Evolutionary conservation across 2,113 vertebrate genomes (phyloP).

Genomic region (Lonchura striata): DNA sequence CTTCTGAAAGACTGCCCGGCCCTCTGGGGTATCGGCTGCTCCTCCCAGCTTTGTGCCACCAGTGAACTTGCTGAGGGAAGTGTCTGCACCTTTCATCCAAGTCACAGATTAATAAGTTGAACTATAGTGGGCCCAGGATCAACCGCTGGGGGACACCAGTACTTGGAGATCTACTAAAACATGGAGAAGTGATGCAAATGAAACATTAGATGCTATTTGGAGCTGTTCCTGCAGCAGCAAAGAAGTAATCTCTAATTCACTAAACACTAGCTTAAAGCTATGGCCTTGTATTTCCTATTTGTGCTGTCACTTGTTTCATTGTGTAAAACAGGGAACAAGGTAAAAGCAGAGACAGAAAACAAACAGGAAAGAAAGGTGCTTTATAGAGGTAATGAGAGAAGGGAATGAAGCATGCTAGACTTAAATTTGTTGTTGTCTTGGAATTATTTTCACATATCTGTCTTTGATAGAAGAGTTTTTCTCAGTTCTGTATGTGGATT

Average conservation of each 20-base stretch:
- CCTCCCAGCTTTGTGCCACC: neutral
- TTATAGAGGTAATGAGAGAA: neutral
- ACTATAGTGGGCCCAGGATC: neutral
- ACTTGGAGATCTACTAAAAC: neutral
- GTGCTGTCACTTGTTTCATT: neutral
- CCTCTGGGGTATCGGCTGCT: neutral
- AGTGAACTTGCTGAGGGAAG: neutral
- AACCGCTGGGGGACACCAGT: neutral
- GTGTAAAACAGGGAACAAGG: neutral
- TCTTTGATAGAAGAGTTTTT: neutral
- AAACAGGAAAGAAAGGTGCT: neutral
- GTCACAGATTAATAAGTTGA: neutral
- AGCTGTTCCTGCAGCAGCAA: neutral
- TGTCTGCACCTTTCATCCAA: neutral
- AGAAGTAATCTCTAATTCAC: neutral
- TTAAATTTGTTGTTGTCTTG: neutral
- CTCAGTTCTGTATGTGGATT: neutral
- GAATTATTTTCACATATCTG: neutral
- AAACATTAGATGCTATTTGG: neutral
- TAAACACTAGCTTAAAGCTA: neutral
- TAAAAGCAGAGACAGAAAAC: neutral
- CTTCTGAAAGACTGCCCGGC: neutral
- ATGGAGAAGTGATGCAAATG: neutral
- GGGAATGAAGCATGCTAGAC: neutral
- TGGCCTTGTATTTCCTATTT: neutral